A percentile compares a stretch with the other conserved stretches of the same genome.
Conservation (phyloP, 2,888 invertebrate species). For the Sinodicranocentrus sp. region DNA sequence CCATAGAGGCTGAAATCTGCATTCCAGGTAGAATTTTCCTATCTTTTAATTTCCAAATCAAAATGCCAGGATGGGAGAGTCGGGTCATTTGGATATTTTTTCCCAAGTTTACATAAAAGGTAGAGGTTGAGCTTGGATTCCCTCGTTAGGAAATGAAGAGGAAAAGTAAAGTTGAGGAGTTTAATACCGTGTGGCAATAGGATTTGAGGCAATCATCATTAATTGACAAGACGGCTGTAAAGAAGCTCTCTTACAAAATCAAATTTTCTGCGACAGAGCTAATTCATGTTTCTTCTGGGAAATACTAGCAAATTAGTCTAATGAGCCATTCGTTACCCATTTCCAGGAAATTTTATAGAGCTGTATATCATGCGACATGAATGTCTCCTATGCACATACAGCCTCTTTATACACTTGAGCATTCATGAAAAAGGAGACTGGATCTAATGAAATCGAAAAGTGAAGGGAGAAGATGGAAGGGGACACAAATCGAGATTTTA, state of each 20-base stretch:
- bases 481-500: constrained; percentile 59
- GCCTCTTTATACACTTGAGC: too few relatives aligned
- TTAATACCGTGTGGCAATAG: too few relatives aligned
- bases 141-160: not conserved
- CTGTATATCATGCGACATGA: not conserved
- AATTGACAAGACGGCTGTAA: constrained; percentile 7
- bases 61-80: too few relatives aligned
- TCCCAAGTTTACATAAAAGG: too few relatives aligned
- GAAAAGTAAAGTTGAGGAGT: not conserved
- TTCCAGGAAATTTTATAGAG: constrained; percentile 51
- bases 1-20: too few relatives aligned
- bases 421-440: not conserved
- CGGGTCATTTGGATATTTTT: too few relatives aligned
- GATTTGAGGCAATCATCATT: constrained; percentile 4
- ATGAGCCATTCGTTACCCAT: constrained; percentile 71
- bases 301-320: constrained; percentile 70
- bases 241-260: constrained; percentile 20
- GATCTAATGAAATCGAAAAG: constrained; percentile 57
- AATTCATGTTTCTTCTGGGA: constrained; percentile 64
- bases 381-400: not conserved
- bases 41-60: too few relatives aligned
- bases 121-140: too few relatives aligned
- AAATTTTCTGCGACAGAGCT: constrained; percentile 32
- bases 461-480: constrained; percentile 35
- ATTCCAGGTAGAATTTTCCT: too few relatives aligned